Percentiles rank a stretch among this genome's conserved stretches.
Evolutionary conservation across 2,888 invertebrate genomes (phyloP).

Genomic region (Ceriagrion tenellum): DNA sequence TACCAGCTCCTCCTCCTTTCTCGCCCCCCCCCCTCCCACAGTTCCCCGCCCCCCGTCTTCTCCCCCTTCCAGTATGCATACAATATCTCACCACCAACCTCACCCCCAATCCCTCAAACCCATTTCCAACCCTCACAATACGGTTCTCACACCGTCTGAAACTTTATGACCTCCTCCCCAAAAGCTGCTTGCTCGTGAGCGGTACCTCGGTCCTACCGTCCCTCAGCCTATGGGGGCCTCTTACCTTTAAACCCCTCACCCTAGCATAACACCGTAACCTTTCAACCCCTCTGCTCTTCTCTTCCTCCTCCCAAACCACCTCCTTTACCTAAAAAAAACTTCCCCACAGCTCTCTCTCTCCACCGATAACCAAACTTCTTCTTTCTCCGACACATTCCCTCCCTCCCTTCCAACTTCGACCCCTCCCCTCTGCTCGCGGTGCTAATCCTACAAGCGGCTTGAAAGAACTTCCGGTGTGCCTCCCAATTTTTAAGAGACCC

Average conservation of each 20-base stretch:
- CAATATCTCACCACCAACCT: neutral
- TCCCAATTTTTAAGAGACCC: slow-evolving; percentile 34
- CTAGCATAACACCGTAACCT: neutral
- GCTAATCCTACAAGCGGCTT: slow-evolving; percentile 58
- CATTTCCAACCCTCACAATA: slow-evolving; percentile 28
- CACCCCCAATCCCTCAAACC: neutral
- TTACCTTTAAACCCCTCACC: neutral
- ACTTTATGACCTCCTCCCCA: slow-evolving; percentile 18
- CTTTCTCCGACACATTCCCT: neutral
- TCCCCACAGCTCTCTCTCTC: neutral
- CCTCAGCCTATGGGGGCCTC: neutral
- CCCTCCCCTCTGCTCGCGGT: neutral
- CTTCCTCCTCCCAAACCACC: neutral
- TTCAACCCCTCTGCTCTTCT: neutral
- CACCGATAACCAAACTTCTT: neutral
- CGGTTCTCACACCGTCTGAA: slow-evolving; percentile 55
- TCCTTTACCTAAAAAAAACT: neutral
- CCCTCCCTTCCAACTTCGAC: neutral
- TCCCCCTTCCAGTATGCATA: neutral
- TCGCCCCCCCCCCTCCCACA: neutral
- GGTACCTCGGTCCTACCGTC: neutral
- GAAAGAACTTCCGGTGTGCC: slow-evolving; percentile 61
- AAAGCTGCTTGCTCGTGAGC: neutral
- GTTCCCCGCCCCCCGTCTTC: no score
- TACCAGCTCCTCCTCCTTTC: neutral